Evolutionary conservation across 2,888 invertebrate genomes (phyloP), one percentile per base, ranked within the genome.

Genomic region (Andrena hattorfiana): DNA sequence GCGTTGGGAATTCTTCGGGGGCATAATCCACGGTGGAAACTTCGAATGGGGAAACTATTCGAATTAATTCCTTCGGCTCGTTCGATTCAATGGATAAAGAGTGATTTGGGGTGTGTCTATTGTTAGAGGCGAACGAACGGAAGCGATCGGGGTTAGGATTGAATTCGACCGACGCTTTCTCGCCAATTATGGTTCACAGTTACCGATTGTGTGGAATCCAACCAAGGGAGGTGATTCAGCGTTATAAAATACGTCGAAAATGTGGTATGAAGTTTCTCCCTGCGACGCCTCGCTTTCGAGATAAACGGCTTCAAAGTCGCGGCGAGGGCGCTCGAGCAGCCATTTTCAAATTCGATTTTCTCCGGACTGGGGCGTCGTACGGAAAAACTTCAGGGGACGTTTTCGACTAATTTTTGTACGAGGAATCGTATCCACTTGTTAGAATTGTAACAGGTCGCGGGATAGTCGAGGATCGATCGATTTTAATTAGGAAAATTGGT

Each of bases 61-160:
- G 63, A 63, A 63, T 63, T 63, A 42, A 63, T 63, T 42, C 63
- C 63, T 63, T 26, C 42, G 20, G 23, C 13, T 63, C 23, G 63
- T 63, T 63, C 63, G 63, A 35, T 63, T 26, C 26, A 42, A 23
- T 42, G 42, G 32, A 42, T 42, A 35, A 63, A 63, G 63, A 23
- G 42, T 13, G 63, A 20, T 63, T 42, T 5, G 20, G 23, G 63
- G 13, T 23, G 63, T 26, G n/a, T 63, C 63, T 32, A 63, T 63
- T 63, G 32, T 62, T 42, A 26, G 63, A 20, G 23, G 35, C 20
- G 16, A 63, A 23, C 35, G 63, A 68, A 20, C 30, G 54, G 20
- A 32, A 35, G 16, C 20, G 59, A 59, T 59, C 20, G 42, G 26
- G 42, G 28, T 42, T 35, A 26, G 28, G 42, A 59, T 59, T 20